A percentile compares a stretch with the other conserved stretches of the same genome.
Conservation (phyloP, 2,888 invertebrate genomes). For the Amiota mariae region DNA sequence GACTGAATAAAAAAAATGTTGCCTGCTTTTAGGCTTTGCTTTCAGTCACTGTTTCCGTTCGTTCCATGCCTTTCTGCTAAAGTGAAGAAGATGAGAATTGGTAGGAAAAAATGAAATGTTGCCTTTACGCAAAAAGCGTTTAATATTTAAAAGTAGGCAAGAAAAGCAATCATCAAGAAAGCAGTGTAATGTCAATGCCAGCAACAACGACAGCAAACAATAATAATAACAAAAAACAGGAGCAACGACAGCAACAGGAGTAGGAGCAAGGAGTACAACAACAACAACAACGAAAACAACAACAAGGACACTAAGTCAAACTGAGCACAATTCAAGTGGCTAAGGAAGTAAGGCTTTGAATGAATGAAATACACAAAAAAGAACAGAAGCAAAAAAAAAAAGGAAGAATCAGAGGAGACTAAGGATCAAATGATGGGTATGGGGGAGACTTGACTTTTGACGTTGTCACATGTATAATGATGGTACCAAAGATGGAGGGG, state of each 20-base stretch:
- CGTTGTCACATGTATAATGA: neutral
- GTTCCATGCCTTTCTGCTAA: slow-evolving; percentile 8
- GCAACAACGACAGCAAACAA: neutral
- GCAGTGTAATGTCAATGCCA: slow-evolving; percentile 21
- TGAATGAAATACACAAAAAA: neutral
- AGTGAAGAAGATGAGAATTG: neutral
- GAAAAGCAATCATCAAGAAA: neutral
- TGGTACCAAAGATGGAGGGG: no score
- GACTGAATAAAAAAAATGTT: no score
- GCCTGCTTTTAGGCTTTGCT: neutral
- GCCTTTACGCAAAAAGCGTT: slow-evolving; percentile 47
- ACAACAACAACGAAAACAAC: neutral
- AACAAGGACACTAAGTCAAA: slow-evolving; percentile 1
- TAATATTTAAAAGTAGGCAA: slow-evolving; percentile 51
- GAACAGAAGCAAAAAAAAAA: neutral
- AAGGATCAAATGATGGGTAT: neutral
- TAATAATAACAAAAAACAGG: neutral
- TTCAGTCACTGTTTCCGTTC: neutral
- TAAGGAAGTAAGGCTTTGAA: neutral
- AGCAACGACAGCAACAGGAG: neutral
- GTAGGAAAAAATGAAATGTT: neutral
- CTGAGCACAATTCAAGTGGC: slow-evolving; percentile 9
- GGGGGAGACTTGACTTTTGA: neutral
- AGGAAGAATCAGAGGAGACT: neutral
- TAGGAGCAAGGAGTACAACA: no score